These are phyloP conservation scores for Condylostylus longicornis DNA, from an alignment of 1,140 invertebrate genomes.

Conservation along the genomic window DNA sequence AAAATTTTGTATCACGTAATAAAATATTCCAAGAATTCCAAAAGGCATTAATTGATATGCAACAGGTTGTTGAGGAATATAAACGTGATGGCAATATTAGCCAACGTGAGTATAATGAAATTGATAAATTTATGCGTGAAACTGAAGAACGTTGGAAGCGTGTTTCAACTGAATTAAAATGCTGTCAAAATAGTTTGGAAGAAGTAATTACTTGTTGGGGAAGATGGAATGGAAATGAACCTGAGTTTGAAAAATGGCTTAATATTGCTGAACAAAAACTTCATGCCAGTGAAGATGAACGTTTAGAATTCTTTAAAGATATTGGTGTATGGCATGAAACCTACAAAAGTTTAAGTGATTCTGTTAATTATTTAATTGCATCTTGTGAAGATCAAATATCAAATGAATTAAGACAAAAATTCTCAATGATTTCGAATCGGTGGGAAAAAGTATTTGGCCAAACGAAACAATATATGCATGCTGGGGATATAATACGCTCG, in stretches of 20 bases:
- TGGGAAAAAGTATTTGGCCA: slow-evolving; percentile 73
- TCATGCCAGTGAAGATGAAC: slow-evolving; percentile 62
- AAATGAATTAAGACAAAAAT: slow-evolving; percentile 56
- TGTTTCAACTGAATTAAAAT: slow-evolving; percentile 76
- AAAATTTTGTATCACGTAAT: slow-evolving; percentile 79
- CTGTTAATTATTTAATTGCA: slow-evolving; percentile 74
- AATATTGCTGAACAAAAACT: slow-evolving; percentile 61
- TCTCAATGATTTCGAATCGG: slow-evolving; percentile 49
- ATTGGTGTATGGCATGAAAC: slow-evolving; percentile 80
- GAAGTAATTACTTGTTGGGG: slow-evolving; percentile 81
- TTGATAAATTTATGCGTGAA: slow-evolving; percentile 74
- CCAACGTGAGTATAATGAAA: slow-evolving; percentile 55
- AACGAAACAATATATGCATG: slow-evolving; percentile 70
- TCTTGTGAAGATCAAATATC: slow-evolving; percentile 70
- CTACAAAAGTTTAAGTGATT: slow-evolving; percentile 64
- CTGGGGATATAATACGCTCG: slow-evolving; percentile 69
- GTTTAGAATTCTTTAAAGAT: slow-evolving; percentile 80
- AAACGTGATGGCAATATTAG: slow-evolving; percentile 71
- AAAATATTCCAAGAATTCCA: slow-evolving; percentile 90
- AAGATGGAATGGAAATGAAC: slow-evolving; percentile 55
- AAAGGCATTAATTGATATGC: slow-evolving; percentile 79
- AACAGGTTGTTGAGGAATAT: slow-evolving; percentile 80
- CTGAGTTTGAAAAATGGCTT: slow-evolving; percentile 68
- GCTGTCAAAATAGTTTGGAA: slow-evolving; percentile 74
- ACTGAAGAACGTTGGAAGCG: slow-evolving; percentile 77